Base-by-base conservation (phyloP, 2,113 vertebrate species). In the Gymnarchus niloticus region DNA sequence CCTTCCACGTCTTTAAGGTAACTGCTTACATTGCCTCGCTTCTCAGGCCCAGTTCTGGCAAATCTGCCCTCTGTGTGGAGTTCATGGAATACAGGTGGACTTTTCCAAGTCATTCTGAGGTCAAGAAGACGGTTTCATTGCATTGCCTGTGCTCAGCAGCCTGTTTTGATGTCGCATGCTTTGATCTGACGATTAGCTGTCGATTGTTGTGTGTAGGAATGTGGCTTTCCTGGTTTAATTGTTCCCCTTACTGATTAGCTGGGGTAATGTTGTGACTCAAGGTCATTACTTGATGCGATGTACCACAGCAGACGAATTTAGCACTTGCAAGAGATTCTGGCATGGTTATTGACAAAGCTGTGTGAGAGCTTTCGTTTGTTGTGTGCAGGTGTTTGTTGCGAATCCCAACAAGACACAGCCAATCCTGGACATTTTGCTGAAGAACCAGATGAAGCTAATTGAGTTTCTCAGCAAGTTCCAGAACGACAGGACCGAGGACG, bases 391-490 rank as follows among this genome's bases (percentile, higher is more conserved):
- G 93, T 97, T 98, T 89, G 97, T 98, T 90, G 97, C 96, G 93
- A 98, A 98, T 90, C 97, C 97, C 65, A 99, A 97, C 94, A 98
- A 98, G 95, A 98, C 97, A 0, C 97, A 98, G 92, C 97, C 97
- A 91, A 98, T 98, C 93, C 93, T 99, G 87, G 97, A 99, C 94
- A 99, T 99, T 93, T 96, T 98, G 89, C 95, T 99, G 92, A 99
- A 99, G 95, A 99, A 99, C 93, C 97, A 99, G 94, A 94, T 95
- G 92, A 99, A 99, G 89, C 96, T 99, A 89, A 98, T 98, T 83
- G 97, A 99, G 94, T 99, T 99, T 90, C 97, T 99, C 94, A 97
- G 96, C 96, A 98, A 97, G 94, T 99, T 99, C 92, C 97, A 98
- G 94, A 97, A 97, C 65, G 97, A 98, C 94, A 96, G 97, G 91